A percentile compares a stretch with the other conserved stretches of the same genome.
phyloP scores from a whole-genome alignment of 2,888 invertebrate species.

The Hecatera dysodea region DNA sequence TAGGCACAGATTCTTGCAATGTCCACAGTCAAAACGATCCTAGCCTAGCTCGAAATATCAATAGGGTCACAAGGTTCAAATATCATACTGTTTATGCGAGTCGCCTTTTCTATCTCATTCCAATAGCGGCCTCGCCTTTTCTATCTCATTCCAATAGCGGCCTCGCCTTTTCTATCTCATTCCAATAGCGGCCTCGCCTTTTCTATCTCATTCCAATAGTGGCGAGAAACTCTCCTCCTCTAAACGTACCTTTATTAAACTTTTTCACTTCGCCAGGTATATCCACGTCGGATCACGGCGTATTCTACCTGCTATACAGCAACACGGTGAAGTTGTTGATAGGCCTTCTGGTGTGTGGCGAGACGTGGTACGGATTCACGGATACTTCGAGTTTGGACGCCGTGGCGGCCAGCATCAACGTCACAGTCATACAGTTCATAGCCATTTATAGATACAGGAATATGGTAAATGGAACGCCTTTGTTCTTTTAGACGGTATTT shows the following conservation, averaged over 20 bases:
- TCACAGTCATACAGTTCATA: constrained; percentile 76
- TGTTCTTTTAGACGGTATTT: constrained; percentile 2
- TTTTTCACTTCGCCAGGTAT: constrained; percentile 69
- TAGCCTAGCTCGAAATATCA: too few relatives aligned
- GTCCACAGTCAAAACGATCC: neutral
- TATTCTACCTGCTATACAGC: constrained; percentile 76
- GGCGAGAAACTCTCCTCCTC: neutral
- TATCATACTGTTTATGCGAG: neutral
- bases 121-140: neutral
- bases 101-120: neutral
- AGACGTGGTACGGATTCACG: constrained; percentile 76
- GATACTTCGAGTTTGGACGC: constrained; percentile 74
- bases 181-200: neutral
- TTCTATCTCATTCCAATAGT: neutral
- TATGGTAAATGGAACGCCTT: constrained; percentile 74
- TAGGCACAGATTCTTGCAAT: neutral
- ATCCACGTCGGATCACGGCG: constrained; percentile 71
- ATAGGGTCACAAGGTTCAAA: neutral
- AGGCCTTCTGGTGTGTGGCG: constrained; percentile 72
- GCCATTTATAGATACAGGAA: constrained; percentile 78
- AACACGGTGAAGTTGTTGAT: constrained; percentile 72
- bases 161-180: neutral
- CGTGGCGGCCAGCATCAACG: constrained; percentile 75
- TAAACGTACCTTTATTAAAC: constrained; percentile 22
- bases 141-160: neutral